phyloP scores from a whole-genome alignment of 2,888 invertebrate genomes.

The Parapristionchus giblindavisi region DNA sequence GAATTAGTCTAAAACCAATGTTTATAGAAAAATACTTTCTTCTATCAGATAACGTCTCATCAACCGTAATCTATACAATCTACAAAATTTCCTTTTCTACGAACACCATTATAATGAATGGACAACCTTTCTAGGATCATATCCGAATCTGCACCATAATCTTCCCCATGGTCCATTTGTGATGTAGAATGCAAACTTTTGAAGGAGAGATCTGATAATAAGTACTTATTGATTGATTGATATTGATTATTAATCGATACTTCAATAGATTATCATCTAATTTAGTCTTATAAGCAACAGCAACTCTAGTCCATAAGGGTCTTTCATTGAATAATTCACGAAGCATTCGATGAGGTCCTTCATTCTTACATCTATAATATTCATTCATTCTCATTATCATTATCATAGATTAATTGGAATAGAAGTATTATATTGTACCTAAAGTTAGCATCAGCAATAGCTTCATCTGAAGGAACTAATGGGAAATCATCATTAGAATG shows the following conservation, averaged over 20 bases:
- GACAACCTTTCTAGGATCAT: conserved; percentile 82
- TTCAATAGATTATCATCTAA: conserved; percentile 73
- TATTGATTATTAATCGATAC: background rate
- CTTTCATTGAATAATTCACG: conserved; percentile 82
- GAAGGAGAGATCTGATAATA: conserved; percentile 76
- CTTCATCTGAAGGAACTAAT: conserved; percentile 51
- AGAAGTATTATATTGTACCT: conserved; percentile 42
- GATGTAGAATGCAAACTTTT: conserved; percentile 85
- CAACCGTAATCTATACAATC: background rate
- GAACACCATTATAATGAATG: background rate
- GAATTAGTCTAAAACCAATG: background rate
- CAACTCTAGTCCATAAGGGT: conserved; percentile 88
- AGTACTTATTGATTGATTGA: background rate
- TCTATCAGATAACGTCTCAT: background rate
- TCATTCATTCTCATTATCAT: background rate
- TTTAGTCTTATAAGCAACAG: conserved; percentile 74
- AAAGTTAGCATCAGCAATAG: conserved; percentile 58
- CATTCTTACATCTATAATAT: conserved; percentile 57
- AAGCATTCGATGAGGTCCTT: conserved; percentile 61
- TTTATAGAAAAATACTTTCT: background rate
- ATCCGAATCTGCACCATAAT: conserved; percentile 88
- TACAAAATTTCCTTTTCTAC: background rate
- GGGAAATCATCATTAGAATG: conserved; percentile 63
- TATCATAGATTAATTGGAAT: background rate
- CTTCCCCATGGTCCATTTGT: conserved; percentile 90